Conservation (phyloP, 2,888 invertebrate species). For the Andrena marginata region DNA sequence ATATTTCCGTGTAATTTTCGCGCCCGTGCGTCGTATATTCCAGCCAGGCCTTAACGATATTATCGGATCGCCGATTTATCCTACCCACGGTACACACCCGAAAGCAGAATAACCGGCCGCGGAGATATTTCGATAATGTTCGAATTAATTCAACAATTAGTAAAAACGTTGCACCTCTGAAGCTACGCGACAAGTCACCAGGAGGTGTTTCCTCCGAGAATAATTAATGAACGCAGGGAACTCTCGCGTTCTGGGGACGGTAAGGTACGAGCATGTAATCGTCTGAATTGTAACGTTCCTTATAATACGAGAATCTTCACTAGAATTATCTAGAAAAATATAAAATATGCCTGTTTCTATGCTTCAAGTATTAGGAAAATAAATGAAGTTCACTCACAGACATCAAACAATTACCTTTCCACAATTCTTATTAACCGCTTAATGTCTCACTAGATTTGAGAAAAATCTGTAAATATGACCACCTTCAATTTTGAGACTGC, state of each 20-base stretch:
- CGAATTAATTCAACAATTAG: conserved; percentile 39
- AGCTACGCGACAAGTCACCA: not conserved
- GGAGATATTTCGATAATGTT: conserved; percentile 1
- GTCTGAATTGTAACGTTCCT: too few relatives aligned
- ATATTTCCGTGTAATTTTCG: conserved; percentile 46
- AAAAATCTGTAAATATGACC: too few relatives aligned
- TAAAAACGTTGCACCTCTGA: not conserved
- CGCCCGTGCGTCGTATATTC: conserved; percentile 4
- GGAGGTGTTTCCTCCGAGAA: conserved; percentile 3
- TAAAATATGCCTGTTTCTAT: not conserved
- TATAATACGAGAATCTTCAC: too few relatives aligned
- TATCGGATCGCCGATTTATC: conserved; percentile 32
- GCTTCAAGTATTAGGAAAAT: not conserved
- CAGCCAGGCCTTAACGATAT: conserved; percentile 17
- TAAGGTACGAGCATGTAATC: too few relatives aligned
- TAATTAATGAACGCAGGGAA: not conserved
- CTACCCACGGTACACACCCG: not conserved
- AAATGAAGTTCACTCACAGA: too few relatives aligned
- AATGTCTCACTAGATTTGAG: too few relatives aligned
- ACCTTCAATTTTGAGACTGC: too few relatives aligned
- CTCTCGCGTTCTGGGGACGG: not conserved
- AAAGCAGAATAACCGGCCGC: not conserved
- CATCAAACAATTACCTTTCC: too few relatives aligned
- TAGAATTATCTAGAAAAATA: not conserved
- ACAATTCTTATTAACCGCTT: too few relatives aligned